A percentile compares a stretch with the other conserved stretches of the same genome.
These are phyloP conservation scores for Nycticorax nycticorax DNA, from an alignment of 2,113 vertebrate species.

Conservation along the genomic window DNA sequence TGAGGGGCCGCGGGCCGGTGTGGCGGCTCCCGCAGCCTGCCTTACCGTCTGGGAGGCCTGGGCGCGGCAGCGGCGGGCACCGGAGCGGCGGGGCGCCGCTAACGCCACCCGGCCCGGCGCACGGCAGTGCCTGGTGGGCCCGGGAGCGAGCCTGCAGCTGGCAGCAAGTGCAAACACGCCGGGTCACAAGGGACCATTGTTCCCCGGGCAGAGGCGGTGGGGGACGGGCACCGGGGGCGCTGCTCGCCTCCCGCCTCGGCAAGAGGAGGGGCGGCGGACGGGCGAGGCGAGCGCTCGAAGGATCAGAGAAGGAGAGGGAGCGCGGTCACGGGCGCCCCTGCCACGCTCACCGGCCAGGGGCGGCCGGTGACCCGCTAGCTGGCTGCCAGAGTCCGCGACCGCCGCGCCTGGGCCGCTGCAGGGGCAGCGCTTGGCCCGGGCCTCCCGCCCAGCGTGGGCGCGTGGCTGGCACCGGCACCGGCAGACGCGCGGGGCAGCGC, in stretches of 20 bases:
- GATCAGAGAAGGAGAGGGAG: not conserved
- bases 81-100: no score
- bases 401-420: not conserved
- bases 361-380: accelerated
- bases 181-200: not conserved
- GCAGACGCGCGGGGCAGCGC: no score
- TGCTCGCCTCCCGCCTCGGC: not conserved
- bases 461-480: accelerated
- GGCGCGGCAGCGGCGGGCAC: no score
- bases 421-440: not conserved
- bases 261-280: not conserved
- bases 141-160: not conserved
- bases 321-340: accelerated
- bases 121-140: not conserved
- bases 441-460: not conserved
- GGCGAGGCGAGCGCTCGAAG: not conserved
- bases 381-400: not conserved
- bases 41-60: not conserved
- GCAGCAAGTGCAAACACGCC: not conserved
- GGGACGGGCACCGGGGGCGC: not conserved
- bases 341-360: accelerated
- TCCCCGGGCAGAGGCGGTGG: not conserved
- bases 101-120: no score
- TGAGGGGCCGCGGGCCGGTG: not conserved
- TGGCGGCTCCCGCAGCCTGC: not conserved